Base-by-base conservation (phyloP, 2,113 vertebrate species). In the Todiramphus chloris region DNA sequence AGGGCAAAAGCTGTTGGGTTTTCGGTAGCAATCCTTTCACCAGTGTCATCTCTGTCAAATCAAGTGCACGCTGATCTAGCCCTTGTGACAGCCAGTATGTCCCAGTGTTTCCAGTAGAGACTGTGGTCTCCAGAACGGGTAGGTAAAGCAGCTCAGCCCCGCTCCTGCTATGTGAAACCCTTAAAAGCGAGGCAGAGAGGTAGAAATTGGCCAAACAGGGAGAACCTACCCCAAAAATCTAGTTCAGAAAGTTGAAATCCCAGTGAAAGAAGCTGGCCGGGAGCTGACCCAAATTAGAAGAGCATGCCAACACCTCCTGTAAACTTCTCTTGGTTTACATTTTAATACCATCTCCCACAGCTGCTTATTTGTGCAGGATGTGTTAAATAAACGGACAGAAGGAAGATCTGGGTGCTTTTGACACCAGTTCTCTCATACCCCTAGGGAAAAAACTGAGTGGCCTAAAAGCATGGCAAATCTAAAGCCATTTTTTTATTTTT, bases 51-150 rank as follows among this genome's bases (percentile, higher is more conserved):
- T 41, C 35, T 41, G 19, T 76, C n/a, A 64, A 48, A 66, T 30
- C 16, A 3, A 39, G 33, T 2, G 3, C 23, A 9, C 1, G 10
- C 63, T 9, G 55, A 41, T 33, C 23, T 4, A 53, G 33, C 23
- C 75, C 35, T 30, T 25, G 39, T 1, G 3, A 16, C 35, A 48
- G 12, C 59, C 83, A 13, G 8, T 4, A 15, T 4, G 12, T 53
- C 43, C 81, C 69, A 18, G 46, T 6, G 62, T 62, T 90, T 5
- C 0, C 2, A 1, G 50, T 30, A 53, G 11, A 41, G 63, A 5
- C 21, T 30, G 28, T 3, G 11, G 20, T 30, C 9, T 37, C 37
- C 10, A 10, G 31, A 44, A 59, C 0, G 4, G 33, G 10, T n/a
- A 27, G 41, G 1, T 11, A 51, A 89, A 39, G 16, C 11, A 59